These are phyloP conservation scores for Austrofundulus limnaeus DNA, from an alignment of 2,113 vertebrate genomes.

Conservation along the genomic window DNA sequence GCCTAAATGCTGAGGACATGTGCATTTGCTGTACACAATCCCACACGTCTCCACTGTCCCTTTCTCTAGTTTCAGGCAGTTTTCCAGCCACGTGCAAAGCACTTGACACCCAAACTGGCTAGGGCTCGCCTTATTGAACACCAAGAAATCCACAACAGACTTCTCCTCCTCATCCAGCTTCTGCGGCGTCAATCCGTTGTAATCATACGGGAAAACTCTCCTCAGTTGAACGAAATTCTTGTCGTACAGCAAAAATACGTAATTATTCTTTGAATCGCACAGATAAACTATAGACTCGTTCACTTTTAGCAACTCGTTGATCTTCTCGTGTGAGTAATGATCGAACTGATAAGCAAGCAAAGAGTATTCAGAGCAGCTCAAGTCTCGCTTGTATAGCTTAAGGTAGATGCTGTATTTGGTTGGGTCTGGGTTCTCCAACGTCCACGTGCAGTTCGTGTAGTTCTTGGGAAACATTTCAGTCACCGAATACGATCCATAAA, in stretches of 20 bases:
- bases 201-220: constrained; percentile 90
- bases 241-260: constrained; percentile 97
- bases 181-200: constrained; percentile 90
- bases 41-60: constrained; percentile 94
- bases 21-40: constrained; percentile 98
- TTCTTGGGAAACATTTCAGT: constrained; percentile 99
- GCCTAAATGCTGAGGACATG: constrained; percentile 97
- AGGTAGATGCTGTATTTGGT: constrained; percentile 99
- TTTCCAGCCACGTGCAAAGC: constrained; percentile 97
- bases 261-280: constrained; percentile 94
- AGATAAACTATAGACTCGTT: constrained; percentile 98
- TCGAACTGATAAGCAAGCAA: constrained; percentile 98
- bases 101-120: constrained; percentile 99
- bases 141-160: constrained; percentile 97
- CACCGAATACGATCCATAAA: constrained; percentile 99
- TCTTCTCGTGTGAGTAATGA: constrained; percentile 99
- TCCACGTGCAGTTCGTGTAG: constrained; percentile 99
- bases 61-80: constrained; percentile 95
- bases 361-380: constrained; percentile 97
- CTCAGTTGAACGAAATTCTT: constrained; percentile 99
- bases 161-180: constrained; percentile 93
- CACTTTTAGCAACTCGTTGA: constrained; percentile 96
- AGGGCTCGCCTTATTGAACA: constrained; percentile 98
- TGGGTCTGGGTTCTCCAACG: constrained; percentile 99
- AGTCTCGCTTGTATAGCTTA: constrained; percentile 99